A percentile compares a stretch with the other conserved stretches of the same genome.
Conservation (phyloP, 2,113 vertebrate genomes). For the Argyrosomus japonicus region DNA sequence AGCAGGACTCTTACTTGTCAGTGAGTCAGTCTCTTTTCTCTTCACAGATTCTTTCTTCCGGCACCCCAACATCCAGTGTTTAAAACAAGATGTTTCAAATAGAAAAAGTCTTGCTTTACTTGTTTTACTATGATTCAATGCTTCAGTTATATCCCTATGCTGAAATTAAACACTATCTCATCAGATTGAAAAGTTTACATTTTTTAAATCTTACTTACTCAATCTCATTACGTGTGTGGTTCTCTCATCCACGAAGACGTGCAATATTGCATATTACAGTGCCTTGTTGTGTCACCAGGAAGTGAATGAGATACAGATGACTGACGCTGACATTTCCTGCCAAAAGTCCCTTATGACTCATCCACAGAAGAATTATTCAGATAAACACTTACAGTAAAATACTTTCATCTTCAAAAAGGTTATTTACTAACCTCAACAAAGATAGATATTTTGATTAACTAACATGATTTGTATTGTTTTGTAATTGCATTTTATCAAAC, state of each 20-base stretch:
- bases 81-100: background rate
- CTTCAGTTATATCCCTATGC: background rate
- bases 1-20: no score
- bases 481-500: background rate
- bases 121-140: background rate
- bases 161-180: background rate
- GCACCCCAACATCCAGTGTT: background rate
- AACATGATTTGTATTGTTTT: background rate
- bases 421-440: background rate
- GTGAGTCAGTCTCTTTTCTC: background rate
- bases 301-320: background rate
- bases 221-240: background rate
- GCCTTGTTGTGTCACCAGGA: background rate
- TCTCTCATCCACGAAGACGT: no score
- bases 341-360: constrained; percentile 9
- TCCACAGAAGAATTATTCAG: no score
- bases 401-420: no score
- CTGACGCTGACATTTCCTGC: constrained; percentile 17
- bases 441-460: background rate
- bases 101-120: background rate
- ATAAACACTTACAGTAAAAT: no score
- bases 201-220: background rate
- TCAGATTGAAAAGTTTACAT: background rate
- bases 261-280: accelerated
- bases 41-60: background rate